These are phyloP conservation scores for Urechis unicinctus DNA, from an alignment of 2,888 invertebrate genomes.

Conservation along the genomic window DNA sequence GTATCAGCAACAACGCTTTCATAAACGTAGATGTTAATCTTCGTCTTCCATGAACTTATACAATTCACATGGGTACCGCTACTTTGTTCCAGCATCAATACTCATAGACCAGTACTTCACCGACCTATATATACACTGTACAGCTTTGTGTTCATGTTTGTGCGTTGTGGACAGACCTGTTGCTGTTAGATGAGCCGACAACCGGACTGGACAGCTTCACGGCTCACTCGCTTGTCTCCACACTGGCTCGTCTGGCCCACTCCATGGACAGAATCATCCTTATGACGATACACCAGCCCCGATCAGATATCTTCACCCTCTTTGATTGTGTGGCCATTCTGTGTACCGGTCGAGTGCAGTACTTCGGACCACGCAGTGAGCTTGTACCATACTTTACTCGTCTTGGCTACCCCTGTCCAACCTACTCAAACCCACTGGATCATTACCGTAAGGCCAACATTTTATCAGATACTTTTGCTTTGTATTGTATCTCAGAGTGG, in stretches of 20 bases:
- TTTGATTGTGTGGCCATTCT: slow-evolving; percentile 33
- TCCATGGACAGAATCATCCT: slow-evolving; percentile 57
- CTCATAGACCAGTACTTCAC: no score
- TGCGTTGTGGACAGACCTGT: no score
- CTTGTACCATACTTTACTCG: slow-evolving; percentile 90
- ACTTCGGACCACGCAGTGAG: slow-evolving; percentile 60
- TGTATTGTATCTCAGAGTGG: no score
- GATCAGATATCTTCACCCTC: slow-evolving; percentile 33
- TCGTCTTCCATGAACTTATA: no score
- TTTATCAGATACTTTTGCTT: no score
- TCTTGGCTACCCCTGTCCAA: slow-evolving; percentile 93
- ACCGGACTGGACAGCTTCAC: slow-evolving; percentile 80
- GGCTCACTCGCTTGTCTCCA: slow-evolving; percentile 60
- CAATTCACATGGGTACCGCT: no score
- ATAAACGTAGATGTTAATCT: no score
- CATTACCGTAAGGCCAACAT: slow-evolving; percentile 60
- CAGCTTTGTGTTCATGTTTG: no score
- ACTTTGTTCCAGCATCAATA: no score
- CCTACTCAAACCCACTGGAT: slow-evolving; percentile 92
- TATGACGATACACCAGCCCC: slow-evolving; percentile 66
- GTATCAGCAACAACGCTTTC: no score
- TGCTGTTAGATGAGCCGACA: slow-evolving; percentile 87
- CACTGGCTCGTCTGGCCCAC: slow-evolving; percentile 27
- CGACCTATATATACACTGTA: no score
- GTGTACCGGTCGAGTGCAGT: slow-evolving; percentile 62